Evolutionary conservation across 2,888 invertebrate genomes (phyloP).

Genomic region (Cremastinae sp.): DNA sequence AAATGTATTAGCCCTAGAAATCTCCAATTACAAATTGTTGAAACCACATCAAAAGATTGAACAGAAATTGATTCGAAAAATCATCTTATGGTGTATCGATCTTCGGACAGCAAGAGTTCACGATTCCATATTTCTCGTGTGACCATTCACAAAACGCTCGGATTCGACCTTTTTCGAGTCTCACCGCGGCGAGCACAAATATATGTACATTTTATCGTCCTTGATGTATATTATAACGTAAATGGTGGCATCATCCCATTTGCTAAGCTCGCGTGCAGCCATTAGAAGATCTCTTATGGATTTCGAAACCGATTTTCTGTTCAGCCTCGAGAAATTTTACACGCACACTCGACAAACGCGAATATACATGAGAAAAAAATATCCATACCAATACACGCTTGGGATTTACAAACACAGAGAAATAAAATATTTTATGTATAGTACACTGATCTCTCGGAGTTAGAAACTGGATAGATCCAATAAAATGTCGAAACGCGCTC

Average conservation of each 20-base stretch:
- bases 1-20: no score
- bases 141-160: not conserved
- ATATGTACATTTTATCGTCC: conserved; percentile 46
- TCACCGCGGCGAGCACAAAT: not conserved
- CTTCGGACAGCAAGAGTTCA: not conserved
- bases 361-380: not conserved
- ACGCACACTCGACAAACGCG: not conserved
- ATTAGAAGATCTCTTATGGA: conserved; percentile 50
- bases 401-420: not conserved
- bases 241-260: conserved; percentile 33
- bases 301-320: conserved; percentile 59
- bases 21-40: no score
- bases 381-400: not conserved
- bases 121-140: conserved; percentile 2
- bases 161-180: conserved; percentile 44
- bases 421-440: conserved; percentile 40
- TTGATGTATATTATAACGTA: conserved; percentile 39
- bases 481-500: conserved; percentile 75
- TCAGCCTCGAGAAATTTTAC: conserved; percentile 42
- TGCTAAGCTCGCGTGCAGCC: conserved; percentile 39
- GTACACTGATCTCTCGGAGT: conserved; percentile 60
- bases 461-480: conserved; percentile 74
- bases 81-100: not conserved
- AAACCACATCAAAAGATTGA: no score
- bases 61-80: no score